Base-by-base conservation (phyloP, 2,797 vertebrate genomes). In the Lagocephalus sceleratus region DNA sequence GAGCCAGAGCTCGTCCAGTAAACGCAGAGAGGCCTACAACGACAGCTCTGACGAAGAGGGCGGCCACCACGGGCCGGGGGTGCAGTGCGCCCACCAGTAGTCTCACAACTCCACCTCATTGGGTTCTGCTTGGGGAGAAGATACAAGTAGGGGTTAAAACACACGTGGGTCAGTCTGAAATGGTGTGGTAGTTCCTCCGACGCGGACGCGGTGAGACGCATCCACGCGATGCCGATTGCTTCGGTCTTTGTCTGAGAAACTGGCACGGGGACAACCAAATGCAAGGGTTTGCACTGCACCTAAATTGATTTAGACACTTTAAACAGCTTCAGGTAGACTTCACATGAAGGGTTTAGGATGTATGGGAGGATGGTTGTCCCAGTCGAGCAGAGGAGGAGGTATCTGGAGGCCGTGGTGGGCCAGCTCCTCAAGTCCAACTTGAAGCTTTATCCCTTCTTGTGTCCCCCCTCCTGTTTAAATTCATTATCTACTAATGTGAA, bases 1-100 rank as follows among this genome's bases (percentile, higher is more conserved):
- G 65, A 95, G 92, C 78, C 93, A 92, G 78, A 90, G 95, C 81
- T 94, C 94, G 0, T 83, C 93, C 8, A 91, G 96, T 4, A 88
- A 93, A 78, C 92, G 96, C 68, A 93, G 95, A n/a, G 96, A 98
- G 84, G 97, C 95, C 26, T 99, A 99, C 77, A 94, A 98, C 0
- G 95, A 99, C 89, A 98, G 97, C 82, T 98, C 95, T 0, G 97
- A 98, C 21, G 97, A 99, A 26, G 97, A 99, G 78, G 87, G 92
- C 0, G 91, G 94, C 60, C 96, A 95, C 72, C 95, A 96, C 2
- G 94, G 97, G 60, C 93, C 94, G 2, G 97, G 97, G 50, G 96
- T 98, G 32, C 97, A 98, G 88, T 99, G 96, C 77, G 96, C 96
- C 81, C 96, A 99, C 77, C 96, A 99, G 94, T 98, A 96, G 94